phyloP scores from a whole-genome alignment of 1,140 invertebrate genomes.

The Anoplolepis gracilipes region DNA sequence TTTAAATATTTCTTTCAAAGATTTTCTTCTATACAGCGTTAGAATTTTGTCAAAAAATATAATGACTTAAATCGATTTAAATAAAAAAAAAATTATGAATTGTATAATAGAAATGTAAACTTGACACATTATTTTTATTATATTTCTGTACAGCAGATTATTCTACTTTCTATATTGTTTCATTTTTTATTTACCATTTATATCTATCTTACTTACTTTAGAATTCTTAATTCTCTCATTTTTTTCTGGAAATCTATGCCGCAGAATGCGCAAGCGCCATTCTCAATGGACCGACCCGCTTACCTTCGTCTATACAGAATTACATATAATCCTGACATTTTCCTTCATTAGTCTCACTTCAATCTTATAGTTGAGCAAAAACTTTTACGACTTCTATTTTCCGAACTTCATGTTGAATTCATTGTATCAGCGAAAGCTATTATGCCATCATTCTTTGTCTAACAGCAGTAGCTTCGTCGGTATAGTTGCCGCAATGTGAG shows the following conservation, averaged over 20 bases:
- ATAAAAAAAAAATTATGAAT: not conserved
- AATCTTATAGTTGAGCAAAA: not conserved
- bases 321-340: not conserved
- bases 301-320: not conserved
- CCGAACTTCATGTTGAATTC: conserved; percentile 1
- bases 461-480: conserved; percentile 16
- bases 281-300: not conserved
- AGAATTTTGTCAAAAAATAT: not conserved
- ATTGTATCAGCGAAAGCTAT: not conserved
- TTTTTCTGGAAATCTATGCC: not conserved
- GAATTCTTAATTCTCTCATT: not conserved
- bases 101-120: not conserved
- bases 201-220: not conserved
- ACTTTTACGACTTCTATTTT: not conserved
- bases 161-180: not conserved
- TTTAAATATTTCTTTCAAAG: no score
- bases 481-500: conserved; percentile 66
- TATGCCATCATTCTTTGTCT: not conserved
- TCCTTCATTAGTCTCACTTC: not conserved
- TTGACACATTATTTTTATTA: not conserved
- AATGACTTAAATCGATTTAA: not conserved
- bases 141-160: not conserved
- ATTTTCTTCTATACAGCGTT: no score
- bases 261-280: not conserved
- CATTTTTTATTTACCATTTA: not conserved